Base-by-base conservation (phyloP, 2,113 vertebrate genomes). In the Lasiurus cinereus region DNA sequence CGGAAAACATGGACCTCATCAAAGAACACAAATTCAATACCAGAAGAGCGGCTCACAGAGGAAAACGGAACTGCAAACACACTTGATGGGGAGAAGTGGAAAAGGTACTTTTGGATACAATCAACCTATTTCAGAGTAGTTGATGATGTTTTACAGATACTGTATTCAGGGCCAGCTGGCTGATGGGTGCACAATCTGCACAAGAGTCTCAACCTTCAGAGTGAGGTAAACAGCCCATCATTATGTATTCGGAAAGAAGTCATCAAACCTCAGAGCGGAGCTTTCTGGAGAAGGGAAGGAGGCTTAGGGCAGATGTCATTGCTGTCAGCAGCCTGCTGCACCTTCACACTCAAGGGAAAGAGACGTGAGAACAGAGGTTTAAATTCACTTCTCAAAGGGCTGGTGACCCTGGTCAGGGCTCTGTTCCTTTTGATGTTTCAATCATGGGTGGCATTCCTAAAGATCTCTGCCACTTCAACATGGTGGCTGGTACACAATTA, bases 71-170 rank as follows among this genome's bases (percentile, higher is more conserved):
- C 4, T 1, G n/a, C 10, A 56, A 79, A 74, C 4, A 72, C 4
- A 0, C 12, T 3, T 31, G 8, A 0, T 0, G 33, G 43, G 19
- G 77, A 21, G 43, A 66, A 89, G 0, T 5, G 0, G 54, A 69
- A 67, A 84, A 6, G 5, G 16, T 31, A 56, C 69, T 72, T 62
- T 14, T 5, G 62, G 54, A 27, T 43, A 5, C 50, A 59, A 64
- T 59, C 15, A 64, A 22, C 54, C 89, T 39, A 48, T 36, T 85
- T 29, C 79, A 93, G n/a, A 80, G 48, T 78, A 78, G 67, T 2
- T 8, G 13, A 56, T 52, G 31, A 13, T 54, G 29, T 36, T 72
- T 78, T 50, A 33, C 13, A 67, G 0, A 62, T 0, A 39, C 39
- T 39, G 39, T 39, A 66, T 83, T 78, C 64, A 88, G 15, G 54